phyloP scores from a whole-genome alignment of 2,888 invertebrate species.

The Rugalucina vietnamica region DNA sequence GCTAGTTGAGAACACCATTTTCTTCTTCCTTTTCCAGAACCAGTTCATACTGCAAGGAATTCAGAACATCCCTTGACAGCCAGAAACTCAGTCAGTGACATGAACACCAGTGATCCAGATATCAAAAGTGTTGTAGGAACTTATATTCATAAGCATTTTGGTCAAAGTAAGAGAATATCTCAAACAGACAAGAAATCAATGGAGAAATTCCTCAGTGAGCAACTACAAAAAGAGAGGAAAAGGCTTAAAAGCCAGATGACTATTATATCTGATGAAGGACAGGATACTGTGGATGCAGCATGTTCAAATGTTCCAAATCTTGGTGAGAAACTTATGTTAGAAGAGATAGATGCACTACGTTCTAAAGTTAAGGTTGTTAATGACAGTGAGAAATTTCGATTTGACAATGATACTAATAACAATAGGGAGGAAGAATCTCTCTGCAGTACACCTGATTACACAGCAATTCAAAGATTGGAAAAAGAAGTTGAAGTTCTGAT shows the following conservation, averaged over 20 bases:
- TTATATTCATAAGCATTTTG: slow-evolving; percentile 76
- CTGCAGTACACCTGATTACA: neutral
- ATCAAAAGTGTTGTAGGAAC: slow-evolving; percentile 69
- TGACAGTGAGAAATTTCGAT: neutral
- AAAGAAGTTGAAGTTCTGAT: slow-evolving; percentile 56
- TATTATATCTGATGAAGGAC: neutral
- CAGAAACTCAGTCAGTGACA: neutral
- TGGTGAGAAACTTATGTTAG: slow-evolving; percentile 16
- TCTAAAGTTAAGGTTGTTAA: neutral
- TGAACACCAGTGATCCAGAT: slow-evolving; percentile 56
- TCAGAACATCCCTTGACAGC: neutral
- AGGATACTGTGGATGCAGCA: slow-evolving; percentile 20
- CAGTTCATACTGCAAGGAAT: neutral
- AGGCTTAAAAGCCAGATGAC: neutral
- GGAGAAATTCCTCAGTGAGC: slow-evolving; percentile 65
- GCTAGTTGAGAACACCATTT: too few relatives aligned
- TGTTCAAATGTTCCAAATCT: slow-evolving; percentile 27
- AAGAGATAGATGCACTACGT: slow-evolving; percentile 9
- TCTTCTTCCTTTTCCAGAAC: neutral
- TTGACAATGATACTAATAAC: neutral
- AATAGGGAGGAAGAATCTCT: neutral
- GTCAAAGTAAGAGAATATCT: slow-evolving; percentile 73
- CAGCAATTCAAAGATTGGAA: slow-evolving; percentile 31
- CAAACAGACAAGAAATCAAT: slow-evolving; percentile 75
- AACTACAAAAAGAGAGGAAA: slow-evolving; percentile 64